Evolutionary conservation across 2,113 vertebrate species (phyloP).

Genomic region (Brachyhypopomus gauderio): DNA sequence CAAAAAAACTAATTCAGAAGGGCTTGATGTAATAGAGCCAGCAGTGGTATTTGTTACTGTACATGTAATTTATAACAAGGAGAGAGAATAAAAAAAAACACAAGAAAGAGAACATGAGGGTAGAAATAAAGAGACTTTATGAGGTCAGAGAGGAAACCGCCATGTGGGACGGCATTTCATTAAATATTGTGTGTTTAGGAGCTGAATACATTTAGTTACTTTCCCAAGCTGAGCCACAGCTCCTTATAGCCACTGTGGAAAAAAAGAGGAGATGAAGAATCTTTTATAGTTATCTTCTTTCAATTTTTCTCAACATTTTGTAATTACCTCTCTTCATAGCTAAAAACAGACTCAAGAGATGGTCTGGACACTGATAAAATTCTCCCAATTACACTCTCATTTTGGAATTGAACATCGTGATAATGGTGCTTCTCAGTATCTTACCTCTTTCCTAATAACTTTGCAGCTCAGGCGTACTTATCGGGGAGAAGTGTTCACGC

Average conservation of each 20-base stretch:
- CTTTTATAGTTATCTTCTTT: slow-evolving; percentile 21
- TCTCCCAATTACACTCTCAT: slow-evolving; percentile 47
- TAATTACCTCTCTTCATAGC: slow-evolving; percentile 40
- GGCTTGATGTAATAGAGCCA: not conserved
- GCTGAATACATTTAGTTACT: not conserved
- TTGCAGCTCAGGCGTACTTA: slow-evolving; percentile 41
- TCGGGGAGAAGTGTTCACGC: slow-evolving; percentile 42
- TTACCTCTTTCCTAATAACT: slow-evolving; percentile 46
- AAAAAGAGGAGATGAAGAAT: not conserved
- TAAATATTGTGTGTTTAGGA: not conserved
- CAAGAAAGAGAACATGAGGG: too few species aligned
- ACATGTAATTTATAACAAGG: not conserved
- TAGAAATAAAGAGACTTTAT: too few species aligned
- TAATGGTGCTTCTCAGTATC: slow-evolving; percentile 51
- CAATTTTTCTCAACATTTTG: slow-evolving; percentile 15
- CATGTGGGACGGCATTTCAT: too few species aligned
- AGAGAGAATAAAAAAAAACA: not conserved
- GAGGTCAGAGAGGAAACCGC: too few species aligned
- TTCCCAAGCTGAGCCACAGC: not conserved
- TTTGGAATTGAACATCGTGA: slow-evolving; percentile 46
- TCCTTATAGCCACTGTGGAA: not conserved
- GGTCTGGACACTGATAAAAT: slow-evolving; percentile 37
- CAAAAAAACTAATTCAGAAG: not conserved
- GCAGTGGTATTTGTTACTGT: not conserved
- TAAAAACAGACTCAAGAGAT: slow-evolving; percentile 11